These are phyloP conservation scores for Musca vetustissima DNA, from an alignment of 1,140 invertebrate species.

Conservation along the genomic window DNA sequence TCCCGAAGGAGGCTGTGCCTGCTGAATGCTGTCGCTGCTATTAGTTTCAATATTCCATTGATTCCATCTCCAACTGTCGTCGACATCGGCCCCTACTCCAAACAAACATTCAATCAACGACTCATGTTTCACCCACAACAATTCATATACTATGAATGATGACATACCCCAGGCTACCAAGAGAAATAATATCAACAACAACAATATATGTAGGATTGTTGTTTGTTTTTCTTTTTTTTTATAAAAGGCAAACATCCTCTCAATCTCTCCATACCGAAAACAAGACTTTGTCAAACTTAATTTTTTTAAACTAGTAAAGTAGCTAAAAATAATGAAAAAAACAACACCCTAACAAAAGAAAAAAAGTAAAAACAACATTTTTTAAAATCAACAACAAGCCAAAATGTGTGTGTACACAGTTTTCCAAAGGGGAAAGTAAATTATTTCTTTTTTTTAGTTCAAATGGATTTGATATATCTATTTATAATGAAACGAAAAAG, in stretches of 20 bases:
- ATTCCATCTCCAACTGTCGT: no score
- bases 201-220: no score
- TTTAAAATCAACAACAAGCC: no score
- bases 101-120: slow-evolving; percentile 8
- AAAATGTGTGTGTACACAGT: background rate
- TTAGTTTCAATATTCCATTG: no score
- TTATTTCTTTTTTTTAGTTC: background rate
- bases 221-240: no score
- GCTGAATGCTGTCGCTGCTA: slow-evolving; percentile 59
- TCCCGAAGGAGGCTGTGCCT: slow-evolving; percentile 88
- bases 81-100: no score
- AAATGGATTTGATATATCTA: background rate
- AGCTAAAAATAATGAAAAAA: slow-evolving; percentile 2
- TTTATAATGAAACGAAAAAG: no score
- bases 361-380: no score
- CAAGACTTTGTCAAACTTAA: slow-evolving; percentile 28
- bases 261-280: no score
- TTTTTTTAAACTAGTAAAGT: slow-evolving; percentile 15
- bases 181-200: no score
- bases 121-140: background rate
- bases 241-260: no score
- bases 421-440: slow-evolving; percentile 1
- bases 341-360: no score
- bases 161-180: background rate
- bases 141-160: background rate